A percentile compares a stretch with the other conserved stretches of the same genome.
Conservation (phyloP, 2,797 vertebrate species). For the Clarias fuscus region DNA sequence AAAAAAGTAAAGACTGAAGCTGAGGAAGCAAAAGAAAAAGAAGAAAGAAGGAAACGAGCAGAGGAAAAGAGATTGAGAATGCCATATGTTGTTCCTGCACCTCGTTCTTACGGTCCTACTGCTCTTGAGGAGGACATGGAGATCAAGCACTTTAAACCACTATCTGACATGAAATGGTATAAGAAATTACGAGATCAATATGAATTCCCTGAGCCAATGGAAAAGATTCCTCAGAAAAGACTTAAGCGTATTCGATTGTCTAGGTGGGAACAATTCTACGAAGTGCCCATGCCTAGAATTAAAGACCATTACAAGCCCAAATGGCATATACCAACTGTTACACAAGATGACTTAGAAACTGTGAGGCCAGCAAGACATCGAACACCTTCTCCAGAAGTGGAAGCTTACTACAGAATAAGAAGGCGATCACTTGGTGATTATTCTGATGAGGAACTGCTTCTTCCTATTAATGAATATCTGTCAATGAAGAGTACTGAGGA, state of each 20-base stretch:
- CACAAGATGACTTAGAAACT: slow-evolving; percentile 94
- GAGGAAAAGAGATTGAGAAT: slow-evolving; percentile 91
- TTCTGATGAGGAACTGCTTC: slow-evolving; percentile 92
- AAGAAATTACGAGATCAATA: slow-evolving; percentile 94
- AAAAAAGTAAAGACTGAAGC: slow-evolving; percentile 91
- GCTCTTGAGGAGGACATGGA: slow-evolving; percentile 86
- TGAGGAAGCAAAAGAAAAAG: slow-evolving; percentile 82
- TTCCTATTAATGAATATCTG: slow-evolving; percentile 92
- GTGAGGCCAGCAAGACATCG: slow-evolving; percentile 92
- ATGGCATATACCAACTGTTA: slow-evolving; percentile 87
- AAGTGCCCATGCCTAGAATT: slow-evolving; percentile 92
- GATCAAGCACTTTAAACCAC: slow-evolving; percentile 94
- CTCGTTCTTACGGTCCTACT: slow-evolving; percentile 77
- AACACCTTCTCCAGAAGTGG: slow-evolving; percentile 86
- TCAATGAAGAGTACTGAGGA: slow-evolving; percentile 96
- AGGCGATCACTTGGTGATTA: slow-evolving; percentile 92
- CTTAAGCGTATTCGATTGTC: slow-evolving; percentile 97
- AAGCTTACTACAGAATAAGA: slow-evolving; percentile 84
- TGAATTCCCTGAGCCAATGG: slow-evolving; percentile 95
- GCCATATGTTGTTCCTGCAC: slow-evolving; percentile 91
- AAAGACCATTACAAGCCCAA: slow-evolving; percentile 94
- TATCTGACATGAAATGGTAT: slow-evolving; percentile 99
- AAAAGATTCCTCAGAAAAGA: slow-evolving; percentile 87
- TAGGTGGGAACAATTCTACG: slow-evolving; percentile 98
- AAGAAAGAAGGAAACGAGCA: slow-evolving; percentile 83